A percentile compares a stretch with the other conserved stretches of the same genome.
Evolutionary conservation across 1,140 invertebrate species (phyloP).

Genomic region (Thaumatotibia leucotreta): DNA sequence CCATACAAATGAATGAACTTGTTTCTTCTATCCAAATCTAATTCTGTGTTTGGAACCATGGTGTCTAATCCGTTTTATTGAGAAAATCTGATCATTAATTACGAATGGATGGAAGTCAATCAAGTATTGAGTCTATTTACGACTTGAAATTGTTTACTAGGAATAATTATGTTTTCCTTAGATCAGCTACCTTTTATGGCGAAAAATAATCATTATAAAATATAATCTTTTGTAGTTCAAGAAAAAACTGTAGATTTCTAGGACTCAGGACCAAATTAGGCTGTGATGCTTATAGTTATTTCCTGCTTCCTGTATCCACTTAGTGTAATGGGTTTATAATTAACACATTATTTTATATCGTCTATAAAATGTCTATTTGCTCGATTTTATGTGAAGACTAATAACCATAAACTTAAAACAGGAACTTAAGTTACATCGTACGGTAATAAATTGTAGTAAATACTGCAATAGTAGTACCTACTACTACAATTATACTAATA

Average conservation of each 20-base stretch:
- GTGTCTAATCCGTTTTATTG: no score
- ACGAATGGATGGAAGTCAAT: no score
- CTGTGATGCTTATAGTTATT: neutral
- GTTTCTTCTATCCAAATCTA: no score
- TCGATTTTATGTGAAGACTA: neutral
- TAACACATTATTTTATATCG: neutral
- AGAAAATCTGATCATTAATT: no score
- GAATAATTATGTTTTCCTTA: neutral
- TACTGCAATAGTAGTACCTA: no score
- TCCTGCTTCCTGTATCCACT: neutral
- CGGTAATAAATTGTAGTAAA: neutral
- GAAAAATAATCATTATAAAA: neutral
- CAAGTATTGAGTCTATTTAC: no score
- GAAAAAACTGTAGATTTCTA: neutral
- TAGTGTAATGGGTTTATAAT: neutral
- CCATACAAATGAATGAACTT: no score
- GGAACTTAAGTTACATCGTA: neutral
- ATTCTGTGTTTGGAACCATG: no score
- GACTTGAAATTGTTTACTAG: neutral
- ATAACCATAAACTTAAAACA: neutral
- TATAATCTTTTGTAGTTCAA: neutral
- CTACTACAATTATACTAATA: no score
- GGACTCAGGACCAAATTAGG: neutral
- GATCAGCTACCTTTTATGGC: neutral
- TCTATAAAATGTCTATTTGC: neutral